Base-by-base conservation (phyloP, 2,113 vertebrate species). In the Copsychus sechellarum region DNA sequence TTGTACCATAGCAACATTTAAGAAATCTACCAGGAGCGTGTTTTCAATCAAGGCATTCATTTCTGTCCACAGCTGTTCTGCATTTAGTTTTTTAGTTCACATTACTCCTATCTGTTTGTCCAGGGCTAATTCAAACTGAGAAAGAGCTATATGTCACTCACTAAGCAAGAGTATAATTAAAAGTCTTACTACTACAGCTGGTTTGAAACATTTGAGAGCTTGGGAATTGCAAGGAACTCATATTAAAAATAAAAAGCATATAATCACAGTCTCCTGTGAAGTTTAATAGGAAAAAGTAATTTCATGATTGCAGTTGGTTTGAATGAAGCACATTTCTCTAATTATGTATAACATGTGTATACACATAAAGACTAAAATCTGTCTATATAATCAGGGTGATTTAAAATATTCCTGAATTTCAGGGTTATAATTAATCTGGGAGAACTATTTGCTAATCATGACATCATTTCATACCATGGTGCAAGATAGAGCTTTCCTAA, bases 211-310 rank as follows among this genome's bases (percentile, higher is more conserved):
- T 88, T 85, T 88, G 60, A 94, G 93, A 91, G 88, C 64, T 82
- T 83, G 85, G 87, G 76, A 94, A 93, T 90, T 93, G 88, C 56
- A 86, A 72, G 40, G 76, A 92, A 90, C 22, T 90, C 71, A 70
- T 67, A 94, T 90, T 96, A 92, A 95, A 96, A 95, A 94, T 66
- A 81, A 93, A 86, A 92, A 86, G 71, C 76, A 74, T 92, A 79
- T 86, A 96, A 96, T 96, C 94, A 96, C 76, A 95, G 76, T 64
- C 90, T 94, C 79, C 90, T 84, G 79, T 64, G 67, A 47, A 83
- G 56, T 94, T 96, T 90, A 97, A 92, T 81, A 56, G 74, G 82
- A 48, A 86, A 90, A 79, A 96, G 64, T 96, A 86, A 93, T 96
- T 96, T 94, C 80, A 86, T 95, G 79, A 96, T 92, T 96, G 88